A percentile compares a stretch with the other conserved stretches of the same genome.
Evolutionary conservation across 2,113 vertebrate species (phyloP).

Genomic region (Amia ocellicauda): DNA sequence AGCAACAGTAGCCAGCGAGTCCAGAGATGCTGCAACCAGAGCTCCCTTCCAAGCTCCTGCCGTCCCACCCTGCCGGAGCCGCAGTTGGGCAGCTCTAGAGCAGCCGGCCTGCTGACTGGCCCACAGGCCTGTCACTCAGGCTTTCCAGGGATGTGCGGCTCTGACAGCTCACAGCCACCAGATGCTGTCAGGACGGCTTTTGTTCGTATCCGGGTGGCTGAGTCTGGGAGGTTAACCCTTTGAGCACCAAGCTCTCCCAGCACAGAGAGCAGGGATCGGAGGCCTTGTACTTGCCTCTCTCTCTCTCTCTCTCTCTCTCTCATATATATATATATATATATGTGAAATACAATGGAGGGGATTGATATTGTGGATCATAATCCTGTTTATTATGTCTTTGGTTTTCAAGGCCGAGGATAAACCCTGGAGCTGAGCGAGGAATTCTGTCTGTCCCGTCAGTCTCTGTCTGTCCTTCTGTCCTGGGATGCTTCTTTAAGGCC

Average conservation of each 20-base stretch:
- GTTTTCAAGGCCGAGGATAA: constrained; percentile 68
- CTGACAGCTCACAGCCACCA: constrained; percentile 58
- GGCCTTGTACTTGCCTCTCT: background rate
- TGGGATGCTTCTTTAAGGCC: background rate
- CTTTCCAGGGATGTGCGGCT: constrained; percentile 63
- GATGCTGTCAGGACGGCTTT: constrained; percentile 57
- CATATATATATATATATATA: constrained; percentile 8
- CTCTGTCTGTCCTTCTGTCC: background rate
- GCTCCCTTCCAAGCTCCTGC: constrained; percentile 35
- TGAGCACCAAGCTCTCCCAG: constrained; percentile 30
- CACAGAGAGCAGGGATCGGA: background rate
- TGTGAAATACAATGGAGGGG: too few relatives aligned
- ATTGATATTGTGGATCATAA: background rate
- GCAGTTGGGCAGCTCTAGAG: constrained; percentile 52
- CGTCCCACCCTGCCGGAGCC: constrained; percentile 42
- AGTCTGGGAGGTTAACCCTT: constrained; percentile 60
- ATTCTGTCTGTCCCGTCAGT: background rate
- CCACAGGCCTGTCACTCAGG: constrained; percentile 42
- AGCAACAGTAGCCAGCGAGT: too few relatives aligned
- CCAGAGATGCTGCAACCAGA: constrained; percentile 62
- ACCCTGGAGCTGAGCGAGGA: constrained; percentile 47
- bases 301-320: background rate
- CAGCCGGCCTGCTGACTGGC: constrained; percentile 46
- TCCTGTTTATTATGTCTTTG: background rate
- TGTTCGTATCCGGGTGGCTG: constrained; percentile 62